Evolutionary conservation across 2,888 invertebrate genomes (phyloP).

Genomic region (Leucophenga montana): DNA sequence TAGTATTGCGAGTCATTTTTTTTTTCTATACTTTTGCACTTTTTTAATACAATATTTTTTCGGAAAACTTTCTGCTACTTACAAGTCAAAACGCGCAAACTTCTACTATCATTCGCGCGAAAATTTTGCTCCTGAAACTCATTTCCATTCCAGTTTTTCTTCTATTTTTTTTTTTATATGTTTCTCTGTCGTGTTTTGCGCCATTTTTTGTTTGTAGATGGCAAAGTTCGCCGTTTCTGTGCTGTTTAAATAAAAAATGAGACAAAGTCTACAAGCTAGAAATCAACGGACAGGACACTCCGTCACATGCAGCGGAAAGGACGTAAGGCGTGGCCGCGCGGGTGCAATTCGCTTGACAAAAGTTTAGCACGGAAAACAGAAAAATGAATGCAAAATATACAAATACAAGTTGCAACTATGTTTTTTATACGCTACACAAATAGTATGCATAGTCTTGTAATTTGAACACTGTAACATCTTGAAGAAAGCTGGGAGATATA

Average conservation of each 20-base stretch:
- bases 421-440: background rate
- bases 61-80: conserved; percentile 6
- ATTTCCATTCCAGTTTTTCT: background rate
- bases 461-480: no score
- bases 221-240: conserved; percentile 51
- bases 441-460: no score
- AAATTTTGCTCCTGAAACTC: no score
- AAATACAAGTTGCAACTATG: background rate
- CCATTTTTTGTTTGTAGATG: conserved; percentile 42
- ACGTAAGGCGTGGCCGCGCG: background rate
- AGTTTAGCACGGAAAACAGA: conserved; percentile 39
- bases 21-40: background rate
- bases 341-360: conserved; percentile 16
- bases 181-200: conserved; percentile 38
- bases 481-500: no score
- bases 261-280: conserved; percentile 50
- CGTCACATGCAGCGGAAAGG: background rate
- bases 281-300: background rate
- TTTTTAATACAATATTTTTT: background rate
- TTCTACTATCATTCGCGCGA: conserved; percentile 8
- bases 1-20: background rate
- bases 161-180: background rate
- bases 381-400: background rate
- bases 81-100: conserved; percentile 21
- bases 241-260: conserved; percentile 57